A percentile compares a stretch with the other conserved stretches of the same genome.
Conservation (phyloP, 2,888 invertebrate genomes). For the Phortica okadai region DNA sequence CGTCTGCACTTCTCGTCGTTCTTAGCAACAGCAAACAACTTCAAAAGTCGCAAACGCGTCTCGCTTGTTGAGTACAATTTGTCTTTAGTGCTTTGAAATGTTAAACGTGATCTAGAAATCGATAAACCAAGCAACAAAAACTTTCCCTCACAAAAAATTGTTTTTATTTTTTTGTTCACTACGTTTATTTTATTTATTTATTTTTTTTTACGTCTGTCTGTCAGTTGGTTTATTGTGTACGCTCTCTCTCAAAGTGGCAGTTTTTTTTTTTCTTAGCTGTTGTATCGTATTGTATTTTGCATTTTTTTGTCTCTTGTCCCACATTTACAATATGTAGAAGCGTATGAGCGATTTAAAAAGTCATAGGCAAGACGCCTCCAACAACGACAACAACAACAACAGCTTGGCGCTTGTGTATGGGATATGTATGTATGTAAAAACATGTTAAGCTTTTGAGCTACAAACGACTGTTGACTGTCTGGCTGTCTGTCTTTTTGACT, state of each 20-base stretch:
- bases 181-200: slow-evolving; percentile 57
- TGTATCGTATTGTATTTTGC: background rate
- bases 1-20: too few species aligned
- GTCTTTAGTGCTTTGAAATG: slow-evolving; percentile 37
- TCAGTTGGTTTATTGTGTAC: background rate
- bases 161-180: slow-evolving; percentile 43
- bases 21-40: too few species aligned
- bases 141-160: slow-evolving; percentile 57
- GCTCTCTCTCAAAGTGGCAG: background rate
- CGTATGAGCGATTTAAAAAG: slow-evolving; percentile 14
- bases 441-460: background rate
- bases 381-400: background rate
- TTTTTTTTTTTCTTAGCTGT: background rate
- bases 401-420: background rate
- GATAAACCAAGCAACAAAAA: slow-evolving; percentile 53
- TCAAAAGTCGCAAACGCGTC: background rate
- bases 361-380: slow-evolving; percentile 8
- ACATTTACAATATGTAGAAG: background rate
- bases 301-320: slow-evolving; percentile 15
- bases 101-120: slow-evolving; percentile 63
- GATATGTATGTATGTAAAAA: background rate
- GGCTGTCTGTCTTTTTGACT: too few species aligned
- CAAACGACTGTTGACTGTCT: too few species aligned
- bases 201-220: slow-evolving; percentile 10
- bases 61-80: slow-evolving; percentile 38